Base-by-base conservation (phyloP, 2,888 invertebrate genomes). In the Tachina lurida region DNA sequence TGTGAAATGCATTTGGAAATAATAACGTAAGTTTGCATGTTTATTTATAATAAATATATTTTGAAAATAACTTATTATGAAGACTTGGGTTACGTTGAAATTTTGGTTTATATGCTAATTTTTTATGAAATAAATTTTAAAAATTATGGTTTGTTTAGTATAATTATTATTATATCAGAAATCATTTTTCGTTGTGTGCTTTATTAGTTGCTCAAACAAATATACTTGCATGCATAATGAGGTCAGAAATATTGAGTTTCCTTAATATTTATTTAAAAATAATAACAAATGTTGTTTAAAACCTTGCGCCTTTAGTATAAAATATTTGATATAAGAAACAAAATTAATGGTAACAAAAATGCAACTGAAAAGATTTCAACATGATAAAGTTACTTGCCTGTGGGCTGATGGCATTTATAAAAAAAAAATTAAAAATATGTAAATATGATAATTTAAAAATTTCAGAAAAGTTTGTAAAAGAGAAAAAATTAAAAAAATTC, bases 1-100 rank as follows among this genome's bases (percentile, higher is more conserved):
- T 88, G 88, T 88, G 9, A 68, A 43, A 63, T 39, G 62, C 56
- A 31, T 47, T n/a, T 58, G n/a, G 4, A 4, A n/a, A 56, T 43
- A 54, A 19, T 31, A 90, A 91, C 90, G 90, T 89, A 87, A 90
- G 89, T 87, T 90, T 88, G 91, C 90, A 90, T 90, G 90, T 89
- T 88, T 77, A 58, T 22, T 67, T 22, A 70, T 75, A 76, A 87
- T 87, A 87, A 87, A 87, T 87, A 79, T 75, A 63, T 68, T 54
- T 63, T 22, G 22, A 79, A 63, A 73, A 22, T 31, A 49, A 47
- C 62, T 73, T 80, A 71, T 73, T 80, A 76, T 71, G 43, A 68
- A 65, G 41, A 41, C 70, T 71, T 77, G 13, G 31, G 60, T 5
- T 65, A 56, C 15, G 49, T 65, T 7, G 3, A 77, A 49, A 62